Base-by-base conservation (phyloP, 2,797 vertebrate genomes). In the Lagocephalus sceleratus region DNA sequence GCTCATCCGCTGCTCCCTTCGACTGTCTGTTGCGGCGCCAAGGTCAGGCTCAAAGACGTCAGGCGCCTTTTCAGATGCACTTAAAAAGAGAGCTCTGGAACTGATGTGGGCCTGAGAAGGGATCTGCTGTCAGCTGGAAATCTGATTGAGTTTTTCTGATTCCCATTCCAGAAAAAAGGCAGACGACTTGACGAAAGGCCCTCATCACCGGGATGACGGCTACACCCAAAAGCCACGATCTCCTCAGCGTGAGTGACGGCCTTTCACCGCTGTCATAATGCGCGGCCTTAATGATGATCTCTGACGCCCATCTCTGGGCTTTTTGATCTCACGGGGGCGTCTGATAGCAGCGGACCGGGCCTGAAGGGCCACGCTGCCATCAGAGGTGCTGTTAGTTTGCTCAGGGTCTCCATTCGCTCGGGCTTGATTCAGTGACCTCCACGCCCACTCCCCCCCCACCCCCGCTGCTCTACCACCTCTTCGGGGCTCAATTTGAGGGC, bases 21-120 rank as follows among this genome's bases (percentile, higher is more conserved):
- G 11, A 11, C 29, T 32, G 10, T 35, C 32, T 35, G 32, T 35
- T 35, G 32, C 32, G 4, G 14, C 32, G 14, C 11, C 32, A 14
- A 35, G 32, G 32, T 14, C 63, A 62, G 54, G 19, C 35, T 63
- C 60, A 51, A 49, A 62, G 38, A 66, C 56, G 65, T 61, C 50
- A 32, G 47, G 56, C 60, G 56, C 22, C 11, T 42, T 29, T 54
- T 41, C 41, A 54, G 7, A 11, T 49, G 46, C 32, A 14, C 48
- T 23, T 17, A 20, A 9, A 49, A 29, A 60, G 40, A 65, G 75
- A 35, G 14, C 32, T 14, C 32, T 39, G 46, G 35, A 67, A 57
- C 49, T 49, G 41, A 68, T 56, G 43, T 51, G 43, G 20, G 46
- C 44, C 22, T 50, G 26, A 47, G 35, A 59, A 58, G 54, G 46